A percentile compares a stretch with the other conserved stretches of the same genome.
These are phyloP conservation scores for Cynopterus sphinx DNA, from an alignment of 2,797 vertebrate genomes.

Conservation along the genomic window DNA sequence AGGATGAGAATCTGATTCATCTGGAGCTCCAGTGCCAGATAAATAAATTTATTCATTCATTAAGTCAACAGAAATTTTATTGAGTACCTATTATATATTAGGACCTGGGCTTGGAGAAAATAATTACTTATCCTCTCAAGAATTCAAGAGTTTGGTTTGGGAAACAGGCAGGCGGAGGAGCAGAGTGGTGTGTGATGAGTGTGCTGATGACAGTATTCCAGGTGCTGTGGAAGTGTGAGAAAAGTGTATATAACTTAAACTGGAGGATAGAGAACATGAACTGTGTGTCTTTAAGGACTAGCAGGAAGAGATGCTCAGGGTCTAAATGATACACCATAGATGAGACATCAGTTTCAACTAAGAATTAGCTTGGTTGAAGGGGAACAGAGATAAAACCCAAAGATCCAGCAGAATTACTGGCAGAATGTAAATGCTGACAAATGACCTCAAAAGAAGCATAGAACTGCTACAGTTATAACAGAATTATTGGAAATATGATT, in stretches of 20 bases:
- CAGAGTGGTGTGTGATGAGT: background rate
- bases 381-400: background rate
- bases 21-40: background rate
- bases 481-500: conserved; percentile 25
- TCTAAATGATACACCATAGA: background rate
- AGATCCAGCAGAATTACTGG: background rate
- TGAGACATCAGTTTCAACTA: background rate
- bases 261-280: background rate
- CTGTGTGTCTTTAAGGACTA: background rate
- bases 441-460: background rate
- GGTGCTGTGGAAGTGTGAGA: background rate
- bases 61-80: conserved; percentile 10
- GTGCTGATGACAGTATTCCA: background rate
- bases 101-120: background rate
- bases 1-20: background rate
- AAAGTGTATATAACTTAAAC: background rate
- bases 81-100: background rate
- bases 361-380: background rate
- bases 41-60: background rate
- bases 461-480: background rate
- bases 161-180: background rate
- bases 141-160: background rate
- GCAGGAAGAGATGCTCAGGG: background rate
- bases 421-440: background rate
- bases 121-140: background rate